These are phyloP conservation scores for Taphrorychus bicolor DNA, from an alignment of 2,888 invertebrate species.

Conservation along the genomic window DNA sequence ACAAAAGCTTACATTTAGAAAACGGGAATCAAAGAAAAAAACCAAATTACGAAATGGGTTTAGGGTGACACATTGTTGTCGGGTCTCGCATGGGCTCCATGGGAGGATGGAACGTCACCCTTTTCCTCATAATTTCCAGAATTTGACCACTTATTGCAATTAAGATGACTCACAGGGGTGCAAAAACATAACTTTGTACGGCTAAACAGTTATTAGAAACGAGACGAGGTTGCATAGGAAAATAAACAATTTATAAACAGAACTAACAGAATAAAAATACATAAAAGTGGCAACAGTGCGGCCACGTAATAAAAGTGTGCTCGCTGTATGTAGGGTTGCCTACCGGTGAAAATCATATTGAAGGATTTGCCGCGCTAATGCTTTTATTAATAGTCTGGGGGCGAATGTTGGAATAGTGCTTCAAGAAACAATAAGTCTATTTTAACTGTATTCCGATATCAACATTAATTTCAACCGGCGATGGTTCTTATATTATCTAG, in stretches of 20 bases:
- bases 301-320: slow-evolving; percentile 51
- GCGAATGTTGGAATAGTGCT: neutral
- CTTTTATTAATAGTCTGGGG: slow-evolving; percentile 21
- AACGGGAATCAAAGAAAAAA: slow-evolving; percentile 43
- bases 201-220: neutral
- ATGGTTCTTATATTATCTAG: too few species aligned
- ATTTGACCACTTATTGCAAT: neutral
- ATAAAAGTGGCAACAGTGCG: slow-evolving; percentile 32
- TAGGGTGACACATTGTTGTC: slow-evolving; percentile 42
- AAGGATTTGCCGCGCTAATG: too few species aligned
- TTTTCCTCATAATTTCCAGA: neutral
- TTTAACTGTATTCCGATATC: too few species aligned
- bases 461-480: too few species aligned
- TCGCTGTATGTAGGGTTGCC: slow-evolving; percentile 49
- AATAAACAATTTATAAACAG: neutral
- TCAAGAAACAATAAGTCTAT: too few species aligned
- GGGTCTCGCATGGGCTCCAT: slow-evolving; percentile 35
- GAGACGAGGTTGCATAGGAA: neutral
- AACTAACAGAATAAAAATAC: slow-evolving; percentile 18
- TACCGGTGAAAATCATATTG: too few species aligned
- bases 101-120: slow-evolving; percentile 31
- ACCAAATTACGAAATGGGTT: slow-evolving; percentile 44
- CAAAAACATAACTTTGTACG: neutral
- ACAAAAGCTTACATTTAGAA: slow-evolving; percentile 42
- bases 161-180: neutral